These are phyloP conservation scores for Nomia melanderi DNA, from an alignment of 1,140 invertebrate species.

Conservation along the genomic window DNA sequence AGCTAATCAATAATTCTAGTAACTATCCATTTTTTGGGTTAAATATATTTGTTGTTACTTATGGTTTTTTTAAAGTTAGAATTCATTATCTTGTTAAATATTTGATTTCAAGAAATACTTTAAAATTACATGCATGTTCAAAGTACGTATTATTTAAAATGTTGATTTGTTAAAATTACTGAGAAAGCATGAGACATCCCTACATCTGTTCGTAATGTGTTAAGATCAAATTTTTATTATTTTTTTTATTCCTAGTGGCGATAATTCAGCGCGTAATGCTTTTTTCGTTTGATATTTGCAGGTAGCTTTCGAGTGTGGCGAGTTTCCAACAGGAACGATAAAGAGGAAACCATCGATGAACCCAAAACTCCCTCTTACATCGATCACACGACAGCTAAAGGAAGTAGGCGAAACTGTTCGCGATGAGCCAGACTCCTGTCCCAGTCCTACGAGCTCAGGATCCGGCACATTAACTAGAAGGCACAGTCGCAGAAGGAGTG, in stretches of 20 bases:
- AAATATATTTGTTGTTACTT: too few species aligned
- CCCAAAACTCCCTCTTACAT: slow-evolving; percentile 93
- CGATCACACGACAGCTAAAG: slow-evolving; percentile 93
- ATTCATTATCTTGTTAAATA: too few species aligned
- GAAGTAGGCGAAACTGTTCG: slow-evolving; percentile 87
- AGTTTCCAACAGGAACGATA: slow-evolving; percentile 86
- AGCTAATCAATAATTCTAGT: too few species aligned
- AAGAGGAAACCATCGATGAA: slow-evolving; percentile 94
- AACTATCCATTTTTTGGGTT: too few species aligned
- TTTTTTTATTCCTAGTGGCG: too few species aligned
- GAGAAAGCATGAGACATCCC: too few species aligned
- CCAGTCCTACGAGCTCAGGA: slow-evolving; percentile 77
- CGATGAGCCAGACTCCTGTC: slow-evolving; percentile 77
- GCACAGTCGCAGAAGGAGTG: slow-evolving; percentile 82
- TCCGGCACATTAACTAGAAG: slow-evolving; percentile 82
- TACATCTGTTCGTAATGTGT: background rate
- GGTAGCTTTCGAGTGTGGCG: slow-evolving; percentile 80
- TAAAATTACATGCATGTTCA: too few species aligned
- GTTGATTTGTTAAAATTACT: too few species aligned
- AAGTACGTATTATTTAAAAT: too few species aligned
- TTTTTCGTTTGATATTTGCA: slow-evolving; percentile 52
- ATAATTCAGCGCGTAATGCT: background rate
- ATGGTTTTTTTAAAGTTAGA: too few species aligned
- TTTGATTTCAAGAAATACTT: too few species aligned
- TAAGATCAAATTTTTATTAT: background rate